phyloP scores from a whole-genome alignment of 2,797 vertebrate genomes.

The Peromyscus eremicus region DNA sequence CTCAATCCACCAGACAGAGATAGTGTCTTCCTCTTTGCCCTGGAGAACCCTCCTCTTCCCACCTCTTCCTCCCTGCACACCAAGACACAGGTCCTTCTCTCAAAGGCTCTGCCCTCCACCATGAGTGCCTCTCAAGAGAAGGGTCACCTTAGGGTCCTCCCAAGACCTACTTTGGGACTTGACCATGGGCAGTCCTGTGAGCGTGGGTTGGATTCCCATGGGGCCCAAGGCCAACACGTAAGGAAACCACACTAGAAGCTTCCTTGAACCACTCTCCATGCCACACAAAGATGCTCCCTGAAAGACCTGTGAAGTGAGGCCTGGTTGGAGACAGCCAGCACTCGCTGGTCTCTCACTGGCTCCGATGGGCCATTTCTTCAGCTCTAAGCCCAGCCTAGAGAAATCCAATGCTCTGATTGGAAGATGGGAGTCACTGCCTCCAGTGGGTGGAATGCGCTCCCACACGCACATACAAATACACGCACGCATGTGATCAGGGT shows the following conservation, averaged over 20 bases:
- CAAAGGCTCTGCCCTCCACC: background rate
- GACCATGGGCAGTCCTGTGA: background rate
- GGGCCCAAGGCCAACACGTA: background rate
- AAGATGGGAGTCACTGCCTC: conserved; percentile 1
- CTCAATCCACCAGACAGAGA: background rate
- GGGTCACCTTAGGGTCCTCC: background rate
- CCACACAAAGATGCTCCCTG: background rate
- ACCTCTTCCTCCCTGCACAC: background rate
- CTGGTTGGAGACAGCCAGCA: too few relatives aligned
- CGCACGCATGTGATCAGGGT: background rate
- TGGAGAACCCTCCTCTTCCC: background rate
- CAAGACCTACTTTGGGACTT: background rate
- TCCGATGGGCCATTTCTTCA: background rate
- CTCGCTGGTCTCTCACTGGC: background rate
- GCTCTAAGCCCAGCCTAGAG: background rate
- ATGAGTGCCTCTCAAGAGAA: background rate
- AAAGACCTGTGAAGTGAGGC: background rate
- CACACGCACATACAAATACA: background rate
- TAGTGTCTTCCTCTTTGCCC: background rate
- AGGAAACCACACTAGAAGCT: background rate
- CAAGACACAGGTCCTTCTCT: background rate
- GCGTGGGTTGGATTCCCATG: background rate
- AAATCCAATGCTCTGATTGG: background rate
- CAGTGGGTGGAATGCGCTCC: background rate
- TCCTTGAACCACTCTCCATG: background rate